Conservation (phyloP, 2,888 invertebrate genomes). For the Oxycera nigricornis region DNA sequence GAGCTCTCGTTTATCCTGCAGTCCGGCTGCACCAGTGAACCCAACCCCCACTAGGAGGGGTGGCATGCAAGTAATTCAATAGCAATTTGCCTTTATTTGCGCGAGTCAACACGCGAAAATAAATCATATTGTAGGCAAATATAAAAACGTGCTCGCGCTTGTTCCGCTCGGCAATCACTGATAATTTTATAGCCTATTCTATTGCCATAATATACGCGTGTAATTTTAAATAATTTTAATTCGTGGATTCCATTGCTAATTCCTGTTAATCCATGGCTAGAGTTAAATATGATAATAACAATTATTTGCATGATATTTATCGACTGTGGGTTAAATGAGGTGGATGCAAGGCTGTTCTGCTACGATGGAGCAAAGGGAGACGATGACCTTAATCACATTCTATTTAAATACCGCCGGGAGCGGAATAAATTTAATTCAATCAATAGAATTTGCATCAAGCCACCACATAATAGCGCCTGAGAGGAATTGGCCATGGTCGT, state of each 20-base stretch:
- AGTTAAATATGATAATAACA: conserved; percentile 40
- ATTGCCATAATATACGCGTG: neutral
- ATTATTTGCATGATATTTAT: conserved; percentile 32
- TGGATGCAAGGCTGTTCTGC: neutral
- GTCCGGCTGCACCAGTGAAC: neutral
- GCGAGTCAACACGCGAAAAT: conserved; percentile 9
- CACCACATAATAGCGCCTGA: no score
- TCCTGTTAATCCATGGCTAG: conserved; percentile 31
- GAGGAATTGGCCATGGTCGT: neutral
- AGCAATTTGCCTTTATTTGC: conserved; percentile 36
- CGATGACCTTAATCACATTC: conserved; percentile 14
- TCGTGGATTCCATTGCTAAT: conserved; percentile 21
- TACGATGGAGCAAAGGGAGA: neutral
- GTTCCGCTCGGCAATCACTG: conserved; percentile 22
- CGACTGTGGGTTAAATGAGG: neutral
- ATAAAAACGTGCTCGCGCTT: conserved; percentile 31
- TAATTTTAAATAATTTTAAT: conserved; percentile 39
- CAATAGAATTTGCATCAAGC: neutral
- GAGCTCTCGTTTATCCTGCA: neutral
- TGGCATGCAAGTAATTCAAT: conserved; percentile 15
- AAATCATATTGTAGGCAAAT: conserved; percentile 37
- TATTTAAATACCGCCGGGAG: neutral
- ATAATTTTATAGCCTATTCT: conserved; percentile 18
- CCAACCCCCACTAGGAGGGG: neutral
- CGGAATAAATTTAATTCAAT: conserved; percentile 34